Evolutionary conservation across 2,888 invertebrate genomes (phyloP).

Genomic region (Cephus pulcher): DNA sequence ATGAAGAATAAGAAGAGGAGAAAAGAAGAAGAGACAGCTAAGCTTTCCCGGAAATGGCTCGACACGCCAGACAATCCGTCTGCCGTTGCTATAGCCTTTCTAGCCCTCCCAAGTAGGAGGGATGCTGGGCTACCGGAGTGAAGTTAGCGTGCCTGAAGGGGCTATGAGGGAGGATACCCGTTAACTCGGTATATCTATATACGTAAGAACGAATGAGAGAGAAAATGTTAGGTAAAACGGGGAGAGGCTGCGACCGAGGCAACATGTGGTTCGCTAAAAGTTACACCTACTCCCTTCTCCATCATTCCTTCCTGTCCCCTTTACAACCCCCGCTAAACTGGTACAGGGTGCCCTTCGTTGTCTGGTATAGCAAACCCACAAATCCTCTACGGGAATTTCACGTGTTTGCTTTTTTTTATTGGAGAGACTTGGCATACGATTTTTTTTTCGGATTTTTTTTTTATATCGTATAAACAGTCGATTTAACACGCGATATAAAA

Average conservation of each 20-base stretch:
- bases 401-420: not conserved
- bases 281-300: slow-evolving; percentile 35
- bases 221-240: slow-evolving; percentile 26
- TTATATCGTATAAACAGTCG: not conserved
- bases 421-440: too few species aligned
- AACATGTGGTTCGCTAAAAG: slow-evolving; percentile 52
- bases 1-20: not conserved
- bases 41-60: slow-evolving; percentile 29
- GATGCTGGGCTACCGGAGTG: not conserved
- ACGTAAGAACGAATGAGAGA: slow-evolving; percentile 11
- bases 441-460: not conserved
- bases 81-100: slow-evolving; percentile 24
- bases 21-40: slow-evolving; percentile 13
- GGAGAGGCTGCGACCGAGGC: slow-evolving; percentile 30
- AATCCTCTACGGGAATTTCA: not conserved
- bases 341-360: not conserved
- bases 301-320: slow-evolving; percentile 6
- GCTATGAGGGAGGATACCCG: not conserved
- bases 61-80: slow-evolving; percentile 43
- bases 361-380: not conserved
- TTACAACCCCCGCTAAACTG: not conserved
- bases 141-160: not conserved
- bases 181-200: not conserved
- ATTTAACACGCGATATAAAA: not conserved
- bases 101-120: slow-evolving; percentile 5